phyloP scores from a whole-genome alignment of 2,113 vertebrate species.

The Paralichthys olivaceus region DNA sequence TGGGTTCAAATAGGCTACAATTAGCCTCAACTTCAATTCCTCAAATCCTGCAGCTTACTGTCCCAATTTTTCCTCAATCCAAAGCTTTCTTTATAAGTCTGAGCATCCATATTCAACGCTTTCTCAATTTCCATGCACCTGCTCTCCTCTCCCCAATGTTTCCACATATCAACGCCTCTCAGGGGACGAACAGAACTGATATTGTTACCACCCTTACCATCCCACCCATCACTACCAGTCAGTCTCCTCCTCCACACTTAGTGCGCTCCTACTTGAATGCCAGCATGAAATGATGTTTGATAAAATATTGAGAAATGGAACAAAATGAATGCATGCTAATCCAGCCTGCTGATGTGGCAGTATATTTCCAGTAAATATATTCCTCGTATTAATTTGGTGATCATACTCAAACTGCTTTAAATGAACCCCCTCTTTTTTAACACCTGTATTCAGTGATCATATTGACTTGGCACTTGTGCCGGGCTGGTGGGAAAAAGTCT shows the following conservation, averaged over 20 bases:
- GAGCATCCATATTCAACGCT: constrained; percentile 72
- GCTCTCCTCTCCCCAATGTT: constrained; percentile 59
- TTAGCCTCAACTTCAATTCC: constrained; percentile 28
- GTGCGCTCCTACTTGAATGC: constrained; percentile 38
- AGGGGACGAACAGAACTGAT: constrained; percentile 59
- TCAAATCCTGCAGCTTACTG: constrained; percentile 18
- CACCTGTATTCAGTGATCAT: constrained; percentile 18
- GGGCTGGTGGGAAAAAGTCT: constrained; percentile 43
- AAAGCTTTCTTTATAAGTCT: constrained; percentile 31
- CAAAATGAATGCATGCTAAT: neutral
- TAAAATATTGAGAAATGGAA: constrained; percentile 19
- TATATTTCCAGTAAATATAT: constrained; percentile 13
- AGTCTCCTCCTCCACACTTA: constrained; percentile 17
- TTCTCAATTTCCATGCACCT: constrained; percentile 79
- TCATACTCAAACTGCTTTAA: neutral
- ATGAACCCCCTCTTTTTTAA: constrained; percentile 23
- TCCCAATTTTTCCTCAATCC: constrained; percentile 53
- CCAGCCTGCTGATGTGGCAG: neutral
- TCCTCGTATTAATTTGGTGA: too few relatives aligned
- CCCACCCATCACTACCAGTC: constrained; percentile 31
- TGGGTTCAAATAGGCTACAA: constrained; percentile 27
- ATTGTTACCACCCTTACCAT: constrained; percentile 41
- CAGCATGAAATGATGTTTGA: constrained; percentile 22
- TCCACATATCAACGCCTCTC: constrained; percentile 61
- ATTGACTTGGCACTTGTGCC: constrained; percentile 45